Percentiles rank a stretch among this genome's conserved stretches.
phyloP scores from a whole-genome alignment of 2,113 vertebrate species.

The Illadopsis cleaveri region DNA sequence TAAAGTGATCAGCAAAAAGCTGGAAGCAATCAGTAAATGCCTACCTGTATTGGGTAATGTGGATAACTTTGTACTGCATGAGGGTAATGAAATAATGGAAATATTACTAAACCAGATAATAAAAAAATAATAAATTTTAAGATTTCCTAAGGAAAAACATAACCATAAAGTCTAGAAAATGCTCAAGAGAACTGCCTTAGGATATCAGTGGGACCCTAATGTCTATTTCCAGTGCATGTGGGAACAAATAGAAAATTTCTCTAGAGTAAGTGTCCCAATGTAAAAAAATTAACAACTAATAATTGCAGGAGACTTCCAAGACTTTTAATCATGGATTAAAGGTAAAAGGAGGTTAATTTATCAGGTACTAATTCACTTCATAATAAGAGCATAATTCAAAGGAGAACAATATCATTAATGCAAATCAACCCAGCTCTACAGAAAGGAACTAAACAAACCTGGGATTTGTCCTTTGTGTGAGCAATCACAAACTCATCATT shows the following conservation, averaged over 20 bases:
- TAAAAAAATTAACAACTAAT: neutral
- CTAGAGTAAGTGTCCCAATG: neutral
- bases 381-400: neutral
- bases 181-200: neutral
- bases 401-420: neutral
- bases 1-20: neutral
- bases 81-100: neutral
- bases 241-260: neutral
- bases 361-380: neutral
- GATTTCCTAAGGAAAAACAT: neutral
- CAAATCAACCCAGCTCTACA: neutral
- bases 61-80: neutral
- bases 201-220: fast-evolving
- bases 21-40: neutral
- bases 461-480: neutral
- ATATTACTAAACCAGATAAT: neutral
- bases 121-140: neutral
- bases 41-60: neutral
- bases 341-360: neutral
- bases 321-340: neutral
- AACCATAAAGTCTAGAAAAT: neutral
- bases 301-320: neutral
- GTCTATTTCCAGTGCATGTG: neutral
- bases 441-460: neutral
- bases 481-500: neutral